Evolutionary conservation across 2,888 invertebrate genomes (phyloP), one percentile per base, ranked within the genome.

Genomic region (Trachelus stipa): DNA sequence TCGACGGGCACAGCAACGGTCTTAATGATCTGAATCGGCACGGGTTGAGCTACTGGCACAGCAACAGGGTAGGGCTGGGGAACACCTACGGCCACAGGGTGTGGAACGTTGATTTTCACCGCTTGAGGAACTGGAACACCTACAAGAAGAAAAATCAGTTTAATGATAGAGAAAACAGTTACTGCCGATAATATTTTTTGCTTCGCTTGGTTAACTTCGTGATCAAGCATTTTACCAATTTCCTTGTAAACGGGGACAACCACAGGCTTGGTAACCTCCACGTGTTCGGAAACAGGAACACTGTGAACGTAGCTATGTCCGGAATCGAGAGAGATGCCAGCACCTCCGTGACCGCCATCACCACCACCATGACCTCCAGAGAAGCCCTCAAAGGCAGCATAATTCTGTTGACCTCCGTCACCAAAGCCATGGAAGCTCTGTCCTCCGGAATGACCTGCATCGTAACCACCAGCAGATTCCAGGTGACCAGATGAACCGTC

Each of bases 1-100:
- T 95, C 95, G 0, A 95, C 94, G 0, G 95, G 95, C 35, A 95
- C 93, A 0, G 94, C 93, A 1, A 95, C 93, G 83, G 95, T 95
- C 87, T 95, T 95, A 56, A 95, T 92, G 4, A 95, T 93, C 0
- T 95, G 95, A 1, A 95, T 94, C 0, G 95, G 94, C 0, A 95
- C 93, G 0, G 95, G 95, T 83, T 94, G 95, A 0, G 95, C 93
- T 0, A 95, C 94, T 1, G 95, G 95, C 0, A 95, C 92, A 68
- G 94, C 94, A 1, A 95, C 95, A 0, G 95, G 95, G 35, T 95
- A 94, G 0, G 95, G 95, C 81, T 95, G 95, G 0, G 94, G 93
- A 0, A 94, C 93, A 0, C 94, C 93, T 0, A 94, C 93, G 0
- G 94, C 88, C 0, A 94, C 86, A 0, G 94, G 94, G 76, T 94